These are phyloP conservation scores for Antedon mediterranea DNA, from an alignment of 53 echinoderm and acorn worm species.

Conservation along the genomic window DNA sequence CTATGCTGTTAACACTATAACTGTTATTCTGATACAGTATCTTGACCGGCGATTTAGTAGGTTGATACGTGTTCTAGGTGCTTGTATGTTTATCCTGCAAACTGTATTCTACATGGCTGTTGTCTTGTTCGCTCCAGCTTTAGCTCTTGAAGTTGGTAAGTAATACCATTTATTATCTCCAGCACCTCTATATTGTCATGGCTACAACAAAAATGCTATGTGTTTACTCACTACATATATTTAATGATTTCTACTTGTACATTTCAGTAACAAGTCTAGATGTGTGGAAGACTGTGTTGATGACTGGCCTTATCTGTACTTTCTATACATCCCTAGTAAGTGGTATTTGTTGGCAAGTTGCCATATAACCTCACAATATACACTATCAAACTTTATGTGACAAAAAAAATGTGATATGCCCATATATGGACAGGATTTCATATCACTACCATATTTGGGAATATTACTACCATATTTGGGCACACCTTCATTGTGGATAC, in stretches of 20 bases:
- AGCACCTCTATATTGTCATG: too few species aligned
- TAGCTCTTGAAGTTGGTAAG: slow-evolving; percentile 78
- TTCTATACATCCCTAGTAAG: slow-evolving; percentile 66
- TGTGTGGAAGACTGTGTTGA: slow-evolving; percentile 7
- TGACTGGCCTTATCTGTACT: slow-evolving; percentile 27
- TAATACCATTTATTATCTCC: not conserved
- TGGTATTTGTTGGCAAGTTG: too few species aligned
- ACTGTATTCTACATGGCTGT: slow-evolving; percentile 75
- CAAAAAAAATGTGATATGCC: too few species aligned
- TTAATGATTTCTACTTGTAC: too few species aligned
- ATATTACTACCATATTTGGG: too few species aligned
- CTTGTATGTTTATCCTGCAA: slow-evolving; percentile 59
- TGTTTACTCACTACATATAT: too few species aligned
- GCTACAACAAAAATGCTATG: too few species aligned
- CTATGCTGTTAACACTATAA: not conserved
- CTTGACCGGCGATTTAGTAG: slow-evolving; percentile 78
- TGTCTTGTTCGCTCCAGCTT: slow-evolving; percentile 80
- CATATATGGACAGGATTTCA: too few species aligned
- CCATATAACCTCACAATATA: too few species aligned
- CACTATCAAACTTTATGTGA: too few species aligned
- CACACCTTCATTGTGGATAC: too few species aligned
- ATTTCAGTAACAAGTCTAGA: not conserved
- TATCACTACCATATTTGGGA: too few species aligned
- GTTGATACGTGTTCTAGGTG: slow-evolving; percentile 47
- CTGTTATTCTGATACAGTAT: slow-evolving; percentile 41